Base-by-base conservation (phyloP, 2,113 vertebrate species). In the Loxodonta africana region DNA sequence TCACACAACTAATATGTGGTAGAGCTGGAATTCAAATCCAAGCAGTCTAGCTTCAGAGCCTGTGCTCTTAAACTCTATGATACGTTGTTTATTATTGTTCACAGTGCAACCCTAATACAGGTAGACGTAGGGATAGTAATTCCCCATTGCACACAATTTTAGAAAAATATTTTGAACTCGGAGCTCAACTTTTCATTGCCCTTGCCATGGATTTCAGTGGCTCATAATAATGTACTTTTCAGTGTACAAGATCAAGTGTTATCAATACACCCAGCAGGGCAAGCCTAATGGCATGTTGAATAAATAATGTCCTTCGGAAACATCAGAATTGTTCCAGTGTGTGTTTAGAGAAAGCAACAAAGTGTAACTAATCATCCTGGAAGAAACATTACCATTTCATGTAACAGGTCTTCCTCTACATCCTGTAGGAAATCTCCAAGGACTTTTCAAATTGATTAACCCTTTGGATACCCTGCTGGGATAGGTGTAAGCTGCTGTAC, bases 231-330 rank as follows among this genome's bases (percentile, higher is more conserved):
- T 92, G 62, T 90, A 71, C 82, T 91, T 87, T 94, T 96, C 53
- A 97, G 48, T 85, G 37, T 93, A 71, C 37, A 95, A 90, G 77
- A 84, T 96, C 86, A 97, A 96, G 60, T 78, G 60, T 95, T 96
- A 97, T 92, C 60, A 95, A 83, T 96, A 88, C 48, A 96, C 85
- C 28, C 30, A 73, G 2, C 46, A 95, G 63, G n/a, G 48, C 41
- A 94, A 90, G 65, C 18, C 26, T 96, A 94, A 90, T 92, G 76
- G 48, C 65, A 67, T 95, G 51, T 8, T 96, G 84, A 96, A 90
- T 97, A 96, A 97, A 95, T 95, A 96, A 96, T 94, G 37, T 84
- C 21, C 88, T 96, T 96, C 1, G 1, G 81, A 96, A 96, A 82
- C 60, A 97, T 88, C 46, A 77, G 69, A 96, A 85, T 94, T 96